Percentiles rank a stretch among this genome's conserved stretches.
phyloP scores from a whole-genome alignment of 2,888 invertebrate genomes.

The Torymus tubicola region DNA sequence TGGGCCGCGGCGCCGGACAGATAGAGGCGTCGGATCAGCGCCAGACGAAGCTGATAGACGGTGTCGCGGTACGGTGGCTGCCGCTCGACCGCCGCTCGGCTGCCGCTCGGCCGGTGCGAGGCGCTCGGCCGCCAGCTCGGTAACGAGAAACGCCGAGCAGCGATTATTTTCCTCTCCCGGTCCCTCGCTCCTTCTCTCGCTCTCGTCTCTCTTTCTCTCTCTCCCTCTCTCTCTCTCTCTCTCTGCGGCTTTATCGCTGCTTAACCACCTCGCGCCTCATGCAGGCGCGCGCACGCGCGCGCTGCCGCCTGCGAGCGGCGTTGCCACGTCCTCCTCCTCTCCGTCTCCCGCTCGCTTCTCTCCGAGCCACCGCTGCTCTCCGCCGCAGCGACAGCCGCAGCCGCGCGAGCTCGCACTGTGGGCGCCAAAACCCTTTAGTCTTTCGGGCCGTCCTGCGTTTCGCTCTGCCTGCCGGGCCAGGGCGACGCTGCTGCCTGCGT shows the following conservation, averaged over 20 bases:
- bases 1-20: neutral
- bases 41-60: conserved; percentile 65
- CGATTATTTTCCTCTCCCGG: conserved; percentile 50
- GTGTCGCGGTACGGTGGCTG: conserved; percentile 56
- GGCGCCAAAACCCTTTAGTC: conserved; percentile 26
- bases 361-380: neutral
- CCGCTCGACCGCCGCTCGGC: neutral
- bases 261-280: conserved; percentile 56
- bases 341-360: neutral
- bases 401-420: neutral
- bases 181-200: conserved; percentile 36
- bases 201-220: conserved; percentile 37
- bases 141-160: conserved; percentile 42
- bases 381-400: neutral
- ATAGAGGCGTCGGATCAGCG: conserved; percentile 24
- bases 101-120: no score
- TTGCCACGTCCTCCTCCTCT: conserved; percentile 43
- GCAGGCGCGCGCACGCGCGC: neutral
- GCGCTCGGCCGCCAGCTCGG: conserved; percentile 13
- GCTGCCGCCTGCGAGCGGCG: conserved; percentile 10
- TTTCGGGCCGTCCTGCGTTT: no score
- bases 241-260: conserved; percentile 51
- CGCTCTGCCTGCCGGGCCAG: neutral
- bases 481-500: neutral
- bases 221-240: conserved; percentile 37